Conservation (phyloP, 2,113 vertebrate species). For the Neopipo cinnamomea region DNA sequence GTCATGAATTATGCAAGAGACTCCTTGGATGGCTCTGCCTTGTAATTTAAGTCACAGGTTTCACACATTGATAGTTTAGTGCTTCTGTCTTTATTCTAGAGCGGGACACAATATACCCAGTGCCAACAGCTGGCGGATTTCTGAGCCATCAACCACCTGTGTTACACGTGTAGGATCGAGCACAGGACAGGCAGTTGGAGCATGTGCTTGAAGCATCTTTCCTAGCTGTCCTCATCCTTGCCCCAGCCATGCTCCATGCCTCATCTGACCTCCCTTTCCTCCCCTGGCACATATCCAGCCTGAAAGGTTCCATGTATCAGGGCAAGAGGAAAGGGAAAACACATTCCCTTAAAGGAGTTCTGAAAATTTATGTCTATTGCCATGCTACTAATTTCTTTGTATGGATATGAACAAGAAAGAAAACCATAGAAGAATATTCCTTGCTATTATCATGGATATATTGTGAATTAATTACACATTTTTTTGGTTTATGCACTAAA, state of each 20-base stretch:
- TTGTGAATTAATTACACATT: not conserved
- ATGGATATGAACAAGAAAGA: not conserved
- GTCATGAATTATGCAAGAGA: conserved; percentile 24
- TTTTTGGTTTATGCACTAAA: not conserved
- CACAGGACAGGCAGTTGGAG: not conserved
- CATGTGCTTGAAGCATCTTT: not conserved
- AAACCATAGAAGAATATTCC: not conserved
- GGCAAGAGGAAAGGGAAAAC: not conserved
- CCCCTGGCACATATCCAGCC: not conserved
- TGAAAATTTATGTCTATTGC: not conserved
- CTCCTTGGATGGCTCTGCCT: not conserved
- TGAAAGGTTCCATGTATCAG: not conserved
- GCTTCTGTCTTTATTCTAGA: conserved; percentile 27
- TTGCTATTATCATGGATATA: not conserved
- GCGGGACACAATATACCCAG: not conserved
- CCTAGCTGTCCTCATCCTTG: not conserved
- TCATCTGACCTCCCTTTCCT: not conserved
- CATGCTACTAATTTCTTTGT: not conserved
- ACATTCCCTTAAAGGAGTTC: not conserved
- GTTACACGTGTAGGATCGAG: not conserved
- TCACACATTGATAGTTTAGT: not conserved
- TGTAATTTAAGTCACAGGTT: conserved; percentile 13
- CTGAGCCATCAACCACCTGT: not conserved
- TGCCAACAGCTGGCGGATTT: not conserved
- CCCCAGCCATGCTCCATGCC: rapidly evolving